These are phyloP conservation scores for Eciton burchellii DNA, from an alignment of 1,140 invertebrate species.

Conservation along the genomic window DNA sequence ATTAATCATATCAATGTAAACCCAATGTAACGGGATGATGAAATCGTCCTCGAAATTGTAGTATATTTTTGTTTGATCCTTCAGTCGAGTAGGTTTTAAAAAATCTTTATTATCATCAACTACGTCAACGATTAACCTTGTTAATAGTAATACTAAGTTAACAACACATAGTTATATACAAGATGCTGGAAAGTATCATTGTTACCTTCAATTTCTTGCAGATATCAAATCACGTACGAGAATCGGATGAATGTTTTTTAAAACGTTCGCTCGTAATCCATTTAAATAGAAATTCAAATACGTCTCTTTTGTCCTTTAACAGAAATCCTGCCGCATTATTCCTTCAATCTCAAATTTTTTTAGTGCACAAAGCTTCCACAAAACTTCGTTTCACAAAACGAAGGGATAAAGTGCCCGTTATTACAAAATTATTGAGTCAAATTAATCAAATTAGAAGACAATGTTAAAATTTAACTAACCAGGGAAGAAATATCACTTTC, in stretches of 20 bases:
- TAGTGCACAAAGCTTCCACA: no score
- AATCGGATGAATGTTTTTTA: neutral
- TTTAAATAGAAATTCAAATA: no score
- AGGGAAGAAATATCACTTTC: neutral
- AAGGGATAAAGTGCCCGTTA: no score
- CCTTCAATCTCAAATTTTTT: no score
- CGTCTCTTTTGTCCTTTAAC: no score
- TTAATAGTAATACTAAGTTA: conserved; percentile 50
- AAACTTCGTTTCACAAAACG: no score
- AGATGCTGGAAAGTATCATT: conserved; percentile 24
- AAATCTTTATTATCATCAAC: conserved; percentile 47
- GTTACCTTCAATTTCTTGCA: neutral
- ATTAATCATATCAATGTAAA: conserved; percentile 23
- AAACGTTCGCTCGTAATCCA: neutral
- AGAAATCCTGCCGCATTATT: neutral
- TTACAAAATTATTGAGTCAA: neutral
- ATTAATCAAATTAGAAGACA: no score
- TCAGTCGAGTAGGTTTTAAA: conserved; percentile 39
- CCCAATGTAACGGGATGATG: conserved; percentile 6
- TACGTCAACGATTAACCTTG: conserved; percentile 44
- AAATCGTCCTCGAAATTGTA: neutral
- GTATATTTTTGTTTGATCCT: neutral
- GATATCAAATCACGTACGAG: no score
- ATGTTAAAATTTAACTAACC: no score
- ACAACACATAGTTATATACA: conserved; percentile 47